These are phyloP conservation scores for Eulithis testata DNA, from an alignment of 2,888 invertebrate genomes.

Conservation along the genomic window DNA sequence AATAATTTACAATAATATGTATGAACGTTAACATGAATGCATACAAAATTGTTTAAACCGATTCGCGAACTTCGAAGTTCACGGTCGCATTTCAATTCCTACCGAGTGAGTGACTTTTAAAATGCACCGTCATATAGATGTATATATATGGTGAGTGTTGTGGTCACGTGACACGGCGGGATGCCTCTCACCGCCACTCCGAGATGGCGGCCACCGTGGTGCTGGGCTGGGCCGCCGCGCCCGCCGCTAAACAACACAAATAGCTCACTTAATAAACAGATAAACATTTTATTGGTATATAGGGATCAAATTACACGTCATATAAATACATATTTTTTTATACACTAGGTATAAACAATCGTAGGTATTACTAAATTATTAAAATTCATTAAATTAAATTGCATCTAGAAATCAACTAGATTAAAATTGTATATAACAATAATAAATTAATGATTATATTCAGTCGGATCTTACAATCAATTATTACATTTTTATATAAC, in stretches of 20 bases:
- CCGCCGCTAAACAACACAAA: constrained; percentile 2
- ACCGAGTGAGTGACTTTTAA: constrained; percentile 46
- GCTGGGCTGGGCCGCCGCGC: constrained; percentile 81
- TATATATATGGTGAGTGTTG: constrained; percentile 53
- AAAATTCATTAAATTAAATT: too few relatives aligned
- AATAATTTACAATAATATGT: constrained; percentile 79
- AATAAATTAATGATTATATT: too few relatives aligned
- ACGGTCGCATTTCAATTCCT: constrained; percentile 51
- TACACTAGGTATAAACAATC: too few relatives aligned
- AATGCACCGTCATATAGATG: constrained; percentile 52
- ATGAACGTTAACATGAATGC: constrained; percentile 74
- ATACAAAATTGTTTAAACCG: constrained; percentile 62
- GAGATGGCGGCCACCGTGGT: constrained; percentile 83
- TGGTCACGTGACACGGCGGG: constrained; percentile 29
- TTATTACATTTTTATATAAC: neutral
- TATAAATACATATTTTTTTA: too few relatives aligned
- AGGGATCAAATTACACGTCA: too few relatives aligned
- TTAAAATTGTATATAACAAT: too few relatives aligned
- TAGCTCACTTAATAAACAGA: too few relatives aligned
- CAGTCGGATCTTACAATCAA: too few relatives aligned
- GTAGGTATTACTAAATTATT: too few relatives aligned
- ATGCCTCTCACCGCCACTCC: constrained; percentile 84
- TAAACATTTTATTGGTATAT: too few relatives aligned
- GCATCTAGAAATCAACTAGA: too few relatives aligned
- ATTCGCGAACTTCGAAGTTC: constrained; percentile 45